phyloP scores from a whole-genome alignment of 30 jellyfish, hydroid and myxozoan species.

The Hydra vulgaris region DNA sequence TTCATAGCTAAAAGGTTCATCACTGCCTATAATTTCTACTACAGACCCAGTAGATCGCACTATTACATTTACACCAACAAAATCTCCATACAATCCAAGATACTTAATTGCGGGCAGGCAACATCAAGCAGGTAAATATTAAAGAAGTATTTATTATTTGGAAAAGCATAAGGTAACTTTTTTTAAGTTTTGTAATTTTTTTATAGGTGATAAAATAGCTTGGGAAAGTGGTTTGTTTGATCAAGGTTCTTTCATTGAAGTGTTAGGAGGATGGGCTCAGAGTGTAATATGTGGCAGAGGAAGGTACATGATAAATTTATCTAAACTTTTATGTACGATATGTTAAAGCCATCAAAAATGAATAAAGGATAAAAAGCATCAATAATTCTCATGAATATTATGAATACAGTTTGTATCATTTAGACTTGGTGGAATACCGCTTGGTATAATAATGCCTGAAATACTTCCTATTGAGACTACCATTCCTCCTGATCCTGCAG shows the following conservation, averaged over 20 bases:
- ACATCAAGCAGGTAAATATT: slow-evolving; percentile 25
- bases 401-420: background rate
- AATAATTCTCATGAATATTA: too few relatives aligned
- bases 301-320: slow-evolving; percentile 38
- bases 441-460: slow-evolving; percentile 80
- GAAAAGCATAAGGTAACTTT: background rate
- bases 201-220: background rate
- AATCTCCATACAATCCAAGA: slow-evolving; percentile 83
- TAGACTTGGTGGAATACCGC: slow-evolving; percentile 96
- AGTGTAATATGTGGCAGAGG: slow-evolving; percentile 97
- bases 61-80: slow-evolving; percentile 62
- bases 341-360: too few relatives aligned
- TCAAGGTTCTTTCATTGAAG: slow-evolving; percentile 64
- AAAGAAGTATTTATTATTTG: background rate
- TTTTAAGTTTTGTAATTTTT: too few relatives aligned
- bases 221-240: slow-evolving; percentile 96
- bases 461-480: slow-evolving; percentile 57
- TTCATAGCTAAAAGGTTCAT: slow-evolving; percentile 12
- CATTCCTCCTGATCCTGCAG: slow-evolving; percentile 98
- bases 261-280: slow-evolving; percentile 87
- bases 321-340: background rate
- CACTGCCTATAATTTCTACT: slow-evolving; percentile 53
- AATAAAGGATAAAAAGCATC: too few relatives aligned
- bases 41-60: slow-evolving; percentile 73
- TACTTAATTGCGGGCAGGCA: slow-evolving; percentile 80